Base-by-base conservation (phyloP, 2,113 vertebrate genomes). In the Calypte anna region DNA sequence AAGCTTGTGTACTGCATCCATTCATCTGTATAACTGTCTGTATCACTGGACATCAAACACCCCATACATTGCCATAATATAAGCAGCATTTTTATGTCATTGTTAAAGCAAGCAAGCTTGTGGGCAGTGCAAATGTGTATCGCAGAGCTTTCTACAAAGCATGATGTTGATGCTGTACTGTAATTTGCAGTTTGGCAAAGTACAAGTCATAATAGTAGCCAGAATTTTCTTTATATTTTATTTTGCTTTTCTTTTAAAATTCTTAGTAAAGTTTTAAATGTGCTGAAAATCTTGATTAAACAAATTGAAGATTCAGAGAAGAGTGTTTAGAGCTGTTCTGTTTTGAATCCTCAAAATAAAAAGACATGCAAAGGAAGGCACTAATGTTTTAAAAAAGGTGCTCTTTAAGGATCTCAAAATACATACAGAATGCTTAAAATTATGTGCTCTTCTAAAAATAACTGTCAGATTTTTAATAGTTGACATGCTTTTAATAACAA, bases 1-100 rank as follows among this genome's bases (percentile, higher is more conserved):
- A 90, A 96, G 96, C 94, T 96, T 94, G 55, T 96, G 79, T 95
- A 23, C 44, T 96, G 82, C 93, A 96, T 94, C 82, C 66, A 63
- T 96, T 91, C 72, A 25, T 96, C 64, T 96, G 82, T 96, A 54
- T 97, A 24, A 82, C 33, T 94, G 85, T 92, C 21, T 23, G 15
- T 69, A 5, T 79, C 93, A 44, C 89, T 82, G 88, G 51, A 62
- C 93, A 93, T 97, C 50, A 8, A 48, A 75, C 69, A 73, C 72
- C 63, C 57, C 28, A 25, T 83, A 70, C 25, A 14, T 86, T 78
- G 27, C 84, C 90, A 88, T 94, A 93, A 62, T 75, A 78, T 86
- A 53, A 92, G 90, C 91, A 90, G 58, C 30, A 13, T 94, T 91
- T 93, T 81, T 80, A 53, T 91, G 85, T 96, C 61, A 64, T 69